Percentiles rank a stretch among this genome's conserved stretches.
phyloP scores from a whole-genome alignment of 2,113 vertebrate genomes.

The Sinocyclocheilus anophthalmus region DNA sequence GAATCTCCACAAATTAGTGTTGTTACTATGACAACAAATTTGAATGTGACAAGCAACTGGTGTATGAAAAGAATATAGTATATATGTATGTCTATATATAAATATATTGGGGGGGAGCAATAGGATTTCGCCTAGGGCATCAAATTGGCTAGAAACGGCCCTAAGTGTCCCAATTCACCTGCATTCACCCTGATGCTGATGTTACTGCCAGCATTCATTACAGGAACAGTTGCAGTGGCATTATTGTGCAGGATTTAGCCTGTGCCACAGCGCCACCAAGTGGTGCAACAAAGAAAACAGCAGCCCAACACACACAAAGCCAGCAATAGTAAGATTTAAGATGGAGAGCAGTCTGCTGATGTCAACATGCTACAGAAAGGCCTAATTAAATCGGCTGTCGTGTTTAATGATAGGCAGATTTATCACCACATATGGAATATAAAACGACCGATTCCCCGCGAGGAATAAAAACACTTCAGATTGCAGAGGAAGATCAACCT shows the following conservation, averaged over 20 bases:
- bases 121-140: no score
- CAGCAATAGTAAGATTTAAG: no score
- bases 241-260: background rate
- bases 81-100: no score
- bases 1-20: no score
- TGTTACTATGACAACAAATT: no score
- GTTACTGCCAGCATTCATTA: background rate
- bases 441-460: background rate
- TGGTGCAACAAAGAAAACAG: constrained; percentile 29
- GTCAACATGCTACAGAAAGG: no score
- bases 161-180: no score
- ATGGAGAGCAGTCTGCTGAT: background rate
- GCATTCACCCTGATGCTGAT: background rate
- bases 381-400: background rate
- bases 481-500: constrained; percentile 95
- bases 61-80: no score
- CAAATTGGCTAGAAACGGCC: no score
- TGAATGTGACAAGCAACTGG: no score
- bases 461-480: constrained; percentile 59
- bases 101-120: no score
- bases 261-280: constrained; percentile 63
- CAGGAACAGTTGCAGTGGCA: background rate
- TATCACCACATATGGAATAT: constrained; percentile 25
- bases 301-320: background rate
- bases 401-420: constrained; percentile 1